Base-by-base conservation (phyloP, 2,113 vertebrate species). In the Camelus bactrianus region DNA sequence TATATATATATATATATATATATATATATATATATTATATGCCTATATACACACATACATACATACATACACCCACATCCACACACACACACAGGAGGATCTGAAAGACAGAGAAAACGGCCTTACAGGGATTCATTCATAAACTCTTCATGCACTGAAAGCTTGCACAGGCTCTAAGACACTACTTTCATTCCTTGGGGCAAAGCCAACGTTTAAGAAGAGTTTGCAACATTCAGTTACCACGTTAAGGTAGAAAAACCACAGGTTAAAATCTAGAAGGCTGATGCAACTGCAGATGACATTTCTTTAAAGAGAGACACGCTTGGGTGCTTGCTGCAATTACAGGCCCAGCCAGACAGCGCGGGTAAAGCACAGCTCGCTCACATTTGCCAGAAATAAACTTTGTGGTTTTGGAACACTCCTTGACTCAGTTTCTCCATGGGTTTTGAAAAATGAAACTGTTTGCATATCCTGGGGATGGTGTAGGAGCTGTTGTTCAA, bases 341-440 rank as follows among this genome's bases (percentile, higher is more conserved):
- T 28, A 60, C 93, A n/a, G 19, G 35, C 32, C 19, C 10, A 76
- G 32, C 52, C 32, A 42, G 26, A 14, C 20, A 3, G 35, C 0
- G 4, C 12, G 35, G 42, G 28, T 11, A 42, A 56, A 54, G 32
- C 50, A 8, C 2, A 30, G 8, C 0, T 0, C n/a, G 6, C 42
- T 64, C 22, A 13, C 28, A 0, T 42, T 46, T 38, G 50, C 58
- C 56, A 32, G 64, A 90, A 83, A 26, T n/a, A 8, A 73, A 56
- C 35, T 73, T 38, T 81, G 90, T 30, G 52, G 90, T 75, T 93
- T 91, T 42, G 42, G 48, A 79, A 8, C 4, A 35, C 62, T 52
- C 2, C 52, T 32, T 70, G 87, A 46, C 38, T 96, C 60, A 24
- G 60, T 97, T 89, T 89, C 88, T 73, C 72, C 87, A 15, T 0